phyloP scores from a whole-genome alignment of 1,140 invertebrate genomes.

The Orussus abietinus region DNA sequence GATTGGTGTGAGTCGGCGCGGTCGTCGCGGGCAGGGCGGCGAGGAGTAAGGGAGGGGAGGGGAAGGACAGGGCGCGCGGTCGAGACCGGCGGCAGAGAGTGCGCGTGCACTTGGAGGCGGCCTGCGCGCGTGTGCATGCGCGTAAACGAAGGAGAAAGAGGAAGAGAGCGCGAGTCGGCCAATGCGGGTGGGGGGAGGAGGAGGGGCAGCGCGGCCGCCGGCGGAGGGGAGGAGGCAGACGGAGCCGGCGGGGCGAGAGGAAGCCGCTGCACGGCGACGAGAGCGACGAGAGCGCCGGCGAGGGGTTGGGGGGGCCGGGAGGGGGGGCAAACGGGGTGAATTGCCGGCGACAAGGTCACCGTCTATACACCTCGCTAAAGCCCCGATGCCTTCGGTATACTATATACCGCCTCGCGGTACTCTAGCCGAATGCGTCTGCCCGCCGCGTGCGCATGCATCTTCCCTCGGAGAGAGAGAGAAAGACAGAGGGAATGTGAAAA shows the following conservation, averaged over 20 bases:
- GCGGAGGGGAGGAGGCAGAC: constrained; percentile 19
- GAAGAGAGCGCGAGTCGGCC: constrained; percentile 9
- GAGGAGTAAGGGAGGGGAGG: constrained; percentile 14
- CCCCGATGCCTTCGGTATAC: constrained; percentile 25
- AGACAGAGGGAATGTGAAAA: too few relatives aligned
- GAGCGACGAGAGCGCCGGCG: constrained; percentile 8
- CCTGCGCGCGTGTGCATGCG: too few relatives aligned
- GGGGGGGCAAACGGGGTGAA: constrained; percentile 51
- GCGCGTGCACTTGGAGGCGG: too few relatives aligned
- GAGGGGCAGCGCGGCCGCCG: constrained; percentile 20
- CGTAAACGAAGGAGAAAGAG: constrained; percentile 19
- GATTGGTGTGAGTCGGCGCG: neutral
- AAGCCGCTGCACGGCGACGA: constrained; percentile 18
- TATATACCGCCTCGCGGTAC: constrained; percentile 24
- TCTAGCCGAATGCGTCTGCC: constrained; percentile 27
- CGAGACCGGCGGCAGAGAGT: too few relatives aligned
- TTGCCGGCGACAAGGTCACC: constrained; percentile 55
- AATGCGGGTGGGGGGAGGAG: constrained; percentile 12
- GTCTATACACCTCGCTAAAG: constrained; percentile 48
- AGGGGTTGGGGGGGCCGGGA: constrained; percentile 25
- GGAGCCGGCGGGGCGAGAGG: constrained; percentile 12
- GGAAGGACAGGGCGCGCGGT: constrained; percentile 10
- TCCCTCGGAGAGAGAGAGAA: neutral
- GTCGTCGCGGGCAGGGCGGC: constrained; percentile 1
- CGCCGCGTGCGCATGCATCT: constrained; percentile 8